Evolutionary conservation across 2,888 invertebrate genomes (phyloP), one percentile per base, ranked within the genome.

Genomic region (Hartigia nigra): DNA sequence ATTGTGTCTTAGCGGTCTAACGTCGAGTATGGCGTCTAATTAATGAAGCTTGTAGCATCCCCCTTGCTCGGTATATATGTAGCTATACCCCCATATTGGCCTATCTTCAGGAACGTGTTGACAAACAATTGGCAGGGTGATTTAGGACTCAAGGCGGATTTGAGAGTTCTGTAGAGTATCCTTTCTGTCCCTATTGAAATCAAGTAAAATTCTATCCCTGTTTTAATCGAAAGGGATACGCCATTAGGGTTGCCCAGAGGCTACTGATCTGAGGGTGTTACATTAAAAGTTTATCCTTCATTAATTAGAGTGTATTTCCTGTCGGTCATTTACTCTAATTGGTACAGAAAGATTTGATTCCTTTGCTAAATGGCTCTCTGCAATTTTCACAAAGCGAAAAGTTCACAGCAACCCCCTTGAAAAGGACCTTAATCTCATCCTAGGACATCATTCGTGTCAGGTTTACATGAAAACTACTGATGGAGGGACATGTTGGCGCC

Each of bases 401-500:
- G 23, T 55, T 23, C 23, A 23, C 55, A 55, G 55, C 55, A 55
- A 55, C 55, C 55, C 55, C 23, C 9, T 55, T 55, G 55, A 55
- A 55, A 23, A 55, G 55, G 55, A 55, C 9, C 55, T 55, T 23
- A 55, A 55, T 55, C 55, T 55, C 55, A 5, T 55, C 23, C 55
- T 9, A 1, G 55, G 23, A 23, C 1, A 55, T 55, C 55, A 55
- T 55, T 55, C 55, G 55, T 55, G 55, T 55, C 55, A 55, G 55
- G 55, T 23, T 55, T 55, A 55, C 55, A 55, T 55, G 55, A 55
- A 23, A 55, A 55, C 55, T 23, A 55, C 55, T 55, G 23, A 55
- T 55, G 55, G 23, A 55, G 72, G 72, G 79, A 74, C 74, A 37
- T 69, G 74, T 69, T 74, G 79, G 76, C 76, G 76, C 76, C 88